These are phyloP conservation scores for Aleiodes testaceus DNA, from an alignment of 2,888 invertebrate genomes.

Conservation along the genomic window DNA sequence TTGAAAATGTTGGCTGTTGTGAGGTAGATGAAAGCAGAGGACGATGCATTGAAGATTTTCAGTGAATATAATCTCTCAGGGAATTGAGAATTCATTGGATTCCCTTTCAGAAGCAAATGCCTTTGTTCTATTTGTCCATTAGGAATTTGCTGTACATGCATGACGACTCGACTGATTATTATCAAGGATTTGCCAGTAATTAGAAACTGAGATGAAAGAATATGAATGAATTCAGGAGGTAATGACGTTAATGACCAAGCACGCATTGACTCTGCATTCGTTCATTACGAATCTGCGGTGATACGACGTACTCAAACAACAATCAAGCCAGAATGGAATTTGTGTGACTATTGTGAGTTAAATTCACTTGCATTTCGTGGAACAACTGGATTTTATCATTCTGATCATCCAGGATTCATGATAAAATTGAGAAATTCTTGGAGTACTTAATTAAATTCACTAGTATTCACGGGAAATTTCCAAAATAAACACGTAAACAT, in stretches of 20 bases:
- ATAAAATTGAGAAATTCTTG: slow-evolving; percentile 5
- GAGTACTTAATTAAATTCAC: background rate
- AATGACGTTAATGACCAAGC: slow-evolving; percentile 20
- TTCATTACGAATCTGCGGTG: slow-evolving; percentile 18
- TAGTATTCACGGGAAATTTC: slow-evolving; percentile 10
- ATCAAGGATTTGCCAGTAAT: slow-evolving; percentile 8
- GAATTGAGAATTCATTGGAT: slow-evolving; percentile 6
- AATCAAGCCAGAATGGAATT: slow-evolving; percentile 6
- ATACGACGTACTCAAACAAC: slow-evolving; percentile 26
- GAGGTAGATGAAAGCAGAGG: slow-evolving; percentile 3
- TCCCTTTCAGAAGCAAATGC: background rate
- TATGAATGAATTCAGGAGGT: background rate
- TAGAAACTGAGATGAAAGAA: background rate
- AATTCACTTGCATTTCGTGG: slow-evolving; percentile 15
- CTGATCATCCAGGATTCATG: background rate
- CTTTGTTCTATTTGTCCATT: background rate
- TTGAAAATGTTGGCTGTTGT: background rate
- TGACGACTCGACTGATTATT: background rate
- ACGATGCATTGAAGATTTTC: slow-evolving; percentile 9
- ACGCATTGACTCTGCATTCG: slow-evolving; percentile 14
- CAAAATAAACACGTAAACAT: slow-evolving; percentile 7
- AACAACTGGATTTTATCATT: background rate
- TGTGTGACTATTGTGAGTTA: slow-evolving; percentile 3
- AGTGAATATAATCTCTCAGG: background rate
- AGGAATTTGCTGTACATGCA: background rate